Evolutionary conservation across 2,797 vertebrate genomes (phyloP).

Genomic region (Hemitrygon akajei): DNA sequence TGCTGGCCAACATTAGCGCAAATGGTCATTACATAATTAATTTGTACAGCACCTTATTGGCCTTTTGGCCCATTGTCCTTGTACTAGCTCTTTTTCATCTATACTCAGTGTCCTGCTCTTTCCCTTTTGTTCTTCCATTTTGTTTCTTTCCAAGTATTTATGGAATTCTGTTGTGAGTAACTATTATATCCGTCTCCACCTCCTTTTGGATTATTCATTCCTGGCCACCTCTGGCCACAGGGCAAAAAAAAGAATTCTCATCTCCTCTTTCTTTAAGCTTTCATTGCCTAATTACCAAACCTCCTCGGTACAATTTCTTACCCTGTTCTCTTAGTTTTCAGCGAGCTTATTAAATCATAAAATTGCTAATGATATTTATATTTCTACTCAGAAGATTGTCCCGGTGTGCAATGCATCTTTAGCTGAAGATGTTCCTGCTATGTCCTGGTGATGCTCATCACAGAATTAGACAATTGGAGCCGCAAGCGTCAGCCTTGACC

Average conservation of each 20-base stretch:
- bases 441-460: too few species aligned
- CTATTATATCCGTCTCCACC: neutral
- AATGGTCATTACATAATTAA: neutral
- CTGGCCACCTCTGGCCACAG: neutral
- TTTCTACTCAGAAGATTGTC: neutral
- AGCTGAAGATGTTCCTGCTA: neutral
- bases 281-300: too few species aligned
- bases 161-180: neutral
- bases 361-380: neutral
- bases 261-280: neutral
- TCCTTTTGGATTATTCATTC: neutral
- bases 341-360: neutral
- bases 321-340: neutral
- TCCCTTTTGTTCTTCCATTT: neutral
- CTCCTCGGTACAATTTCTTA: neutral
- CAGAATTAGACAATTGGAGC: neutral
- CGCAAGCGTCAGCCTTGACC: neutral
- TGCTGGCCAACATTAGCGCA: neutral
- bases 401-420: too few species aligned
- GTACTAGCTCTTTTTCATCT: neutral
- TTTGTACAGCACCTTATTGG: neutral
- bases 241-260: neutral
- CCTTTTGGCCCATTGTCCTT: neutral
- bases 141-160: neutral
- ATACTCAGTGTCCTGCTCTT: neutral